Base-by-base conservation (phyloP, 2,888 invertebrate species). In the Himalopsyche tibetana region DNA sequence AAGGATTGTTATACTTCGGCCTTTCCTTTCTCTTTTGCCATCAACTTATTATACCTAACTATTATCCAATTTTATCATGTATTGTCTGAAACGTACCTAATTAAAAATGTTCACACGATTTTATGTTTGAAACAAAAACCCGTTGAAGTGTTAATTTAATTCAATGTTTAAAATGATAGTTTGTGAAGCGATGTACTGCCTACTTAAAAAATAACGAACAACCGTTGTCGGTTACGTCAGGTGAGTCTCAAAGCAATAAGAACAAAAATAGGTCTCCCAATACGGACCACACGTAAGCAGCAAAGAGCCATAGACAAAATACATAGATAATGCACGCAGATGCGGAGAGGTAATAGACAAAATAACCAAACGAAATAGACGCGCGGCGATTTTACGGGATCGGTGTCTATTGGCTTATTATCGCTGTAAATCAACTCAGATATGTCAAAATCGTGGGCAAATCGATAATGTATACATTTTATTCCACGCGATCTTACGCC, bases 361-460 rank as follows among this genome's bases (percentile, higher is more conserved):
- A 63, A 63, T 63, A 63, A 63, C 6, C 19, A 19, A 63, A 63
- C 63, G 19, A 63, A 63, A 63, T 28, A 63, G 28, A 63, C 63
- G 63, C 51, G 45, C 56, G 56, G 56, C 9, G 63, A 63, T 3
- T 63, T 63, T n/a, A 63, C 63, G 63, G 63, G 28, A 63, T 63
- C 63, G 63, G 63, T 63, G 63, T 63, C 63, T 63, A 28, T 63
- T 9, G 63, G 19, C 28, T n/a, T 56, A 63, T 19, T 63, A 63
- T 63, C 63, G 63, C 19, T 28, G 63, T 63, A 63, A 63, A 63
- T 63, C 63, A 63, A 63, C 63, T 63, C 63, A 11, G 63, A 63
- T 63, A 63, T 63, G 63, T 63, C 63, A 19, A 63, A 63, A 63
- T 63, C 63, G 63, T 63, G 63, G 63, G 63, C 63, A 63, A 63